These are phyloP conservation scores for Lasius fuliginosus DNA, from an alignment of 2,888 invertebrate genomes.

Conservation along the genomic window DNA sequence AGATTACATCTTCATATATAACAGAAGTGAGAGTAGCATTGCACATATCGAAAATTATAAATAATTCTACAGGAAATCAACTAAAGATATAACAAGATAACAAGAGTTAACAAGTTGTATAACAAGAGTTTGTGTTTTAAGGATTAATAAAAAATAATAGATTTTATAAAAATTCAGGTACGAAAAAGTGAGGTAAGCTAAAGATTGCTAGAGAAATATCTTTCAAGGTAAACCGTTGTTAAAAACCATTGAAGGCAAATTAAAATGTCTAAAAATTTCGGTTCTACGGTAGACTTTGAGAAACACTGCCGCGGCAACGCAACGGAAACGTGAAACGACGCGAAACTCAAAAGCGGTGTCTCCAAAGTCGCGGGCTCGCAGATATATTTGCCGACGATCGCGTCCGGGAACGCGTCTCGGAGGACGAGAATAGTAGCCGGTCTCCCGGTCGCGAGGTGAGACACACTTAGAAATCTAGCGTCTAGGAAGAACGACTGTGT, in stretches of 20 bases:
- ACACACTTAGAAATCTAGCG: slow-evolving; percentile 68
- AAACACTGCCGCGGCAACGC: neutral
- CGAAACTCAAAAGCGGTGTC: slow-evolving; percentile 67
- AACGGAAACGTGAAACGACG: slow-evolving; percentile 40
- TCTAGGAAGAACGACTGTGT: slow-evolving; percentile 60
- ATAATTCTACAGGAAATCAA: slow-evolving; percentile 1
- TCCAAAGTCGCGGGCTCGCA: slow-evolving; percentile 79
- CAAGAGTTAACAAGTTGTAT: too few relatives aligned
- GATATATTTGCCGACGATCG: slow-evolving; percentile 83
- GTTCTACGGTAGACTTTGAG: neutral
- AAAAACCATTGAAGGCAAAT: neutral
- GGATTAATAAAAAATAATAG: neutral
- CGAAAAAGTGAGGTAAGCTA: neutral
- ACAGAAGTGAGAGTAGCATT: neutral
- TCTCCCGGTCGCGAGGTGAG: slow-evolving; percentile 74
- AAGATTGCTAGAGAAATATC: neutral
- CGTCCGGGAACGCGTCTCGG: slow-evolving; percentile 81
- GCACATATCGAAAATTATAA: neutral
- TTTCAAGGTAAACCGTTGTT: neutral
- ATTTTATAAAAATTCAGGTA: neutral
- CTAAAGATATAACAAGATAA: too few relatives aligned
- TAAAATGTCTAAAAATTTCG: neutral
- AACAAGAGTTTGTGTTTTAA: neutral
- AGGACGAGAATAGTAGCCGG: slow-evolving; percentile 85
- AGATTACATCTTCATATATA: neutral